These are phyloP conservation scores for Calypte anna DNA, from an alignment of 2,113 vertebrate species.

Conservation along the genomic window DNA sequence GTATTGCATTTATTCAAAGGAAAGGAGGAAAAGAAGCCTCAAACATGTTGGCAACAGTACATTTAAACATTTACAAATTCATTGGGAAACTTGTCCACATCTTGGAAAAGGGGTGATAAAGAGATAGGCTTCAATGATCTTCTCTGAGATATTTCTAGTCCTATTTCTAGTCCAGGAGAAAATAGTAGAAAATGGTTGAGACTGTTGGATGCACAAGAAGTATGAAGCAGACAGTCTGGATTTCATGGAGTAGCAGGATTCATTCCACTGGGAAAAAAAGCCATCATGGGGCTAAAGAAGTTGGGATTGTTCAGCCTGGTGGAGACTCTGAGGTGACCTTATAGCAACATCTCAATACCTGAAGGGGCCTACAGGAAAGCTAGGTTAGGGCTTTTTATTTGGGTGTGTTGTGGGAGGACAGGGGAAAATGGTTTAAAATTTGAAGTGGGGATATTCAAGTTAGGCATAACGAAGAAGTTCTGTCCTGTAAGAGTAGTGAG, in stretches of 20 bases:
- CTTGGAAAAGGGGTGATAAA: not conserved
- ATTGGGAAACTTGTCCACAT: not conserved
- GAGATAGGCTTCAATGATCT: not conserved
- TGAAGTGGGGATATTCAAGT: too few relatives aligned
- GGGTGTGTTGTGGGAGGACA: too few relatives aligned
- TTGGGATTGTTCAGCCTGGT: too few relatives aligned
- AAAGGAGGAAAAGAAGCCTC: not conserved
- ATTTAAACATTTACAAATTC: not conserved
- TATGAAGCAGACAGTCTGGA: not conserved
- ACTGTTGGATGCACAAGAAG: not conserved
- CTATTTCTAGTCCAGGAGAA: too few relatives aligned
- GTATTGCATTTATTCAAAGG: not conserved
- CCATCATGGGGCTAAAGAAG: too few relatives aligned
- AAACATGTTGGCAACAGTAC: not conserved
- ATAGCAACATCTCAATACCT: too few relatives aligned
- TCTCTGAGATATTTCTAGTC: not conserved
- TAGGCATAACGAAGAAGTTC: too few relatives aligned
- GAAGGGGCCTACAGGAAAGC: too few relatives aligned
- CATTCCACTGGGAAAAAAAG: not conserved
- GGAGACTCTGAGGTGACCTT: too few relatives aligned
- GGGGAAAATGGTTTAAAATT: too few relatives aligned
- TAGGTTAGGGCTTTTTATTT: too few relatives aligned
- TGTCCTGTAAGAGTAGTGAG: too few relatives aligned
- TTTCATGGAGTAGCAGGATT: not conserved
- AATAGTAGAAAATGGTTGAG: not conserved